Evolutionary conservation across 1,140 invertebrate species (phyloP).

Genomic region (Musca domestica): DNA sequence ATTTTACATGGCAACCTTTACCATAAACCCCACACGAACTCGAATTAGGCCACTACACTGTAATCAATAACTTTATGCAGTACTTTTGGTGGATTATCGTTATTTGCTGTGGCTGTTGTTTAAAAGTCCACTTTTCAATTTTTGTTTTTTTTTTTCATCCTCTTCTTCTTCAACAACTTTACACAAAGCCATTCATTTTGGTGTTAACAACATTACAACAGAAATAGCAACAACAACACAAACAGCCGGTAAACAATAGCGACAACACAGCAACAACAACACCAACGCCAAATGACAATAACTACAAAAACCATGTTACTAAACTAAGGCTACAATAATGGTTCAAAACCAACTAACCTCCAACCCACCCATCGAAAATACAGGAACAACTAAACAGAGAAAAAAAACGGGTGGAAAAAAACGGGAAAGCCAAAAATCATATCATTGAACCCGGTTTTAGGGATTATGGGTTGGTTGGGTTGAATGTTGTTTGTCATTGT

Average conservation of each 20-base stretch:
- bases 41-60: no score
- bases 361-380: conserved; percentile 4
- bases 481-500: neutral
- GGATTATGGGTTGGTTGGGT: no score
- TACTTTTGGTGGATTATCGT: no score
- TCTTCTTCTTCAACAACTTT: neutral
- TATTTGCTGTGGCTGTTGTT: neutral
- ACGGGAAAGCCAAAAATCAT: neutral
- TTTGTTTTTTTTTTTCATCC: neutral
- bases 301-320: neutral
- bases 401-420: neutral
- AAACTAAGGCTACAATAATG: no score
- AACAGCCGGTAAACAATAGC: neutral
- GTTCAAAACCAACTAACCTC: neutral
- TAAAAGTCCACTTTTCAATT: neutral
- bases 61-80: no score
- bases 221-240: neutral
- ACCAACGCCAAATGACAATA: neutral
- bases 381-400: neutral
- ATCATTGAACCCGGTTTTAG: conserved; percentile 3
- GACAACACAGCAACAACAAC: neutral
- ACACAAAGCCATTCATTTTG: conserved; percentile 13
- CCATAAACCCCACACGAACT: no score
- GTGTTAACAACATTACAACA: conserved; percentile 14
- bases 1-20: no score